These are phyloP conservation scores for Leptinotarsa rubiginosa DNA, from an alignment of 2,888 invertebrate genomes.

Conservation along the genomic window DNA sequence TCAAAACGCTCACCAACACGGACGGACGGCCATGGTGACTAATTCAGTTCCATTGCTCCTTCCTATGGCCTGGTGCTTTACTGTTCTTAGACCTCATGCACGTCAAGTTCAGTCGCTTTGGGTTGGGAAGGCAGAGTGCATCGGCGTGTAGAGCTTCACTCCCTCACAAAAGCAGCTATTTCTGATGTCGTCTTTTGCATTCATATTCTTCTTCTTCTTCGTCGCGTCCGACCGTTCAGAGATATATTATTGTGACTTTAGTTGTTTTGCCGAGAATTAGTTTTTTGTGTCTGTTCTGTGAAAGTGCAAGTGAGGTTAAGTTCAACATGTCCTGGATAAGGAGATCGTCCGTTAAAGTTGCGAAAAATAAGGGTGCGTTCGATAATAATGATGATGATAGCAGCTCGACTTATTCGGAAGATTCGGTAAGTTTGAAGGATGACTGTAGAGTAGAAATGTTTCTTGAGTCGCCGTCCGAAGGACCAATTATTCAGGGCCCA, in stretches of 20 bases:
- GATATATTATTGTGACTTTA: neutral
- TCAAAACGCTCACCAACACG: slow-evolving; percentile 50
- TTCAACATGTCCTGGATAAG: slow-evolving; percentile 59
- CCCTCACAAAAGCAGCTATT: slow-evolving; percentile 24
- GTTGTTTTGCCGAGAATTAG: slow-evolving; percentile 9
- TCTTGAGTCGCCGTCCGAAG: too few relatives aligned
- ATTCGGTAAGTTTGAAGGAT: slow-evolving; percentile 56
- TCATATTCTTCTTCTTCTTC: slow-evolving; percentile 15
- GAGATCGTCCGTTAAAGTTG: slow-evolving; percentile 53
- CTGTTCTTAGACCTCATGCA: slow-evolving; percentile 48
- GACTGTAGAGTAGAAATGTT: neutral
- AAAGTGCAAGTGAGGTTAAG: slow-evolving; percentile 42
- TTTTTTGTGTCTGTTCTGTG: slow-evolving; percentile 41
- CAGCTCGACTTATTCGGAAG: slow-evolving; percentile 58
- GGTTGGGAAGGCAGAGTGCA: slow-evolving; percentile 45
- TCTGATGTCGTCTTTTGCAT: slow-evolving; percentile 33
- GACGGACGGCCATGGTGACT: slow-evolving; percentile 60
- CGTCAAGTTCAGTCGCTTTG: slow-evolving; percentile 48
- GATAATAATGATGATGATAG: slow-evolving; percentile 53
- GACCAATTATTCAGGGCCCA: neutral
- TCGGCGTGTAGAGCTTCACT: slow-evolving; percentile 16
- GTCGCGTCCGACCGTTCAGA: neutral
- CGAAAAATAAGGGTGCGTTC: slow-evolving; percentile 34
- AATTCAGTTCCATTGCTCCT: slow-evolving; percentile 54
- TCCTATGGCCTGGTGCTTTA: slow-evolving; percentile 47